A percentile compares a stretch with the other conserved stretches of the same genome.
These are phyloP conservation scores for Kryphioiulus occultus DNA, from an alignment of 2,888 invertebrate species.

Conservation along the genomic window DNA sequence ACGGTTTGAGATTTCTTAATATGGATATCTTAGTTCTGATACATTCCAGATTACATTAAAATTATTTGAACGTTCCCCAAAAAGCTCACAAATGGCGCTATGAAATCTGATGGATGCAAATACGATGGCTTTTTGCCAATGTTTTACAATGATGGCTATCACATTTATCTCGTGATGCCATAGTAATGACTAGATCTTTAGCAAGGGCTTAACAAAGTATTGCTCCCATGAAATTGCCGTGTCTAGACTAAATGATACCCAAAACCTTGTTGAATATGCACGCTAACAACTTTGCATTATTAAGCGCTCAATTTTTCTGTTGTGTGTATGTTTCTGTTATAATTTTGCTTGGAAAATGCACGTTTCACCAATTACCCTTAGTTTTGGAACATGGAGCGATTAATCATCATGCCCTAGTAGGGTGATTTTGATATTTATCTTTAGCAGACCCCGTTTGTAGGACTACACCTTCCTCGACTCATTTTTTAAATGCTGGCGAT, in stretches of 20 bases:
- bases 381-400: not conserved
- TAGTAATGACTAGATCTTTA: too few species aligned
- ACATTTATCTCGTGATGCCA: not conserved
- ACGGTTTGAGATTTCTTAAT: too few species aligned
- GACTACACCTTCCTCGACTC: not conserved
- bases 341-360: not conserved
- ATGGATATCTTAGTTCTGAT: too few species aligned
- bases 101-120: too few species aligned
- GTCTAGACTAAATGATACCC: not conserved
- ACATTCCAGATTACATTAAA: too few species aligned
- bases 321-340: not conserved
- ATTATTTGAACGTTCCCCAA: too few species aligned
- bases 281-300: not conserved
- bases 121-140: too few species aligned
- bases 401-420: slow-evolving; percentile 19
- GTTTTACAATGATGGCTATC: not conserved
- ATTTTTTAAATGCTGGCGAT: not conserved
- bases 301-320: not conserved
- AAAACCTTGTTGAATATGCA: not conserved
- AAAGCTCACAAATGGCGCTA: too few species aligned
- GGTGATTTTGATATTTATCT: not conserved
- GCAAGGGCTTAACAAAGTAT: not conserved
- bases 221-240: not conserved
- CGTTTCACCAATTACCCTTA: not conserved
- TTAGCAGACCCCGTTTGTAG: not conserved